Base-by-base conservation (phyloP, 1,140 invertebrate genomes). In the Saccostrea cuccullata region DNA sequence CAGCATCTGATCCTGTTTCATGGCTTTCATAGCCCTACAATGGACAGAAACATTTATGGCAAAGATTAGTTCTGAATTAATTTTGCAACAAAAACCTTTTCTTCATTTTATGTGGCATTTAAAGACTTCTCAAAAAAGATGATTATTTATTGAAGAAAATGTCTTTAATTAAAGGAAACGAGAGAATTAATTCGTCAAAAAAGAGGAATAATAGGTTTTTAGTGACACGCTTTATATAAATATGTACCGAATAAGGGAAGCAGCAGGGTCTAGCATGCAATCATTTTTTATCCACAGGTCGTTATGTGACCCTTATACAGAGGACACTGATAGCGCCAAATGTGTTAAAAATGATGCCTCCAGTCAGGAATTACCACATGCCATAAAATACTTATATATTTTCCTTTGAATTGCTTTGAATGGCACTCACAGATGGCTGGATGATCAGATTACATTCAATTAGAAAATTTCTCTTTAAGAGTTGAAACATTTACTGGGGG, bases 151-250 rank as follows among this genome's bases (percentile, higher is more conserved):
- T 77, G 70, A 77, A 26, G 70, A 77, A 77, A 77, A 77, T 77
- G 70, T 77, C 70, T 77, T 77, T 77, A 77, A 77, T 77, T 77
- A 77, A 77, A 77, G 70, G 70, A 77, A 77, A 77, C 70, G 70
- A 77, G 70, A 77, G 70, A 77, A 77, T 77, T 77, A 77, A 77
- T 77, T 77, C 70, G 70, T 77, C 70, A 77, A 77, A 77, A 73
- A 77, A 77, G 23, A 64, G 15, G 26, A 11, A 77, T 77, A 17
- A 13, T 77, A 12, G 70, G 30, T 30, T 77, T 77, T 36, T 36
- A 77, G 70, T 77, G 70, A 30, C 70, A 77, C 70, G 70, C 70
- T 77, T 77, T 77, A 77, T 77, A 77, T 77, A 77, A 77, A 77
- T 77, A 30, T 77, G 26, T 36, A 13, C 30, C 30, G 70, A 77